phyloP scores from a whole-genome alignment of 2,113 vertebrate species.

The Indri indri region DNA sequence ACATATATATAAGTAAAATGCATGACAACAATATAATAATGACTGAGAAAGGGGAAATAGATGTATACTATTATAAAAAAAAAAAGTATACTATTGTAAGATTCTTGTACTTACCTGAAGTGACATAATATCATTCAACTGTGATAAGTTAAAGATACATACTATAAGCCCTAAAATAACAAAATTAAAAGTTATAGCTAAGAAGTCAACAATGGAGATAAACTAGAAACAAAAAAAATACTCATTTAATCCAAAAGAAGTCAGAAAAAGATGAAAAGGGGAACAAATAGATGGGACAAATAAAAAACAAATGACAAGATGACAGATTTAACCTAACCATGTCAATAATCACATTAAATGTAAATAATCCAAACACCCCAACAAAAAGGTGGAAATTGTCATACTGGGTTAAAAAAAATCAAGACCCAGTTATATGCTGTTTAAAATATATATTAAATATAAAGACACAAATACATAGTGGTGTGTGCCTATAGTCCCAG shows the following conservation, averaged over 20 bases:
- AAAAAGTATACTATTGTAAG: background rate
- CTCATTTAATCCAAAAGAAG: background rate
- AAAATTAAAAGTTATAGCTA: background rate
- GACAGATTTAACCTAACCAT: background rate
- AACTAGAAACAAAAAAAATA: background rate
- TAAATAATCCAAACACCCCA: background rate
- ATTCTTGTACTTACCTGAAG: background rate
- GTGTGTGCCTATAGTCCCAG: too few species aligned
- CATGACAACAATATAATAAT: background rate
- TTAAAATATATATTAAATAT: background rate
- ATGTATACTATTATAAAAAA: background rate
- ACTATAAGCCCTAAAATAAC: background rate
- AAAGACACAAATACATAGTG: background rate
- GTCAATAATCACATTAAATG: background rate
- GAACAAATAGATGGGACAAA: background rate
- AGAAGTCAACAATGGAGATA: background rate
- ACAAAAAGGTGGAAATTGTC: background rate
- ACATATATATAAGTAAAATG: background rate
- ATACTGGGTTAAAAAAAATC: background rate
- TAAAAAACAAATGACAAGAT: background rate
- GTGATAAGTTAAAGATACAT: background rate
- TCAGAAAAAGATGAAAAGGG: background rate
- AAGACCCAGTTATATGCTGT: background rate
- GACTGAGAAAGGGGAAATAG: background rate
- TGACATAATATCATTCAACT: background rate